Evolutionary conservation across 1,140 invertebrate species (phyloP), one percentile per base, ranked within the genome.

Genomic region (Caerostris extrusa): DNA sequence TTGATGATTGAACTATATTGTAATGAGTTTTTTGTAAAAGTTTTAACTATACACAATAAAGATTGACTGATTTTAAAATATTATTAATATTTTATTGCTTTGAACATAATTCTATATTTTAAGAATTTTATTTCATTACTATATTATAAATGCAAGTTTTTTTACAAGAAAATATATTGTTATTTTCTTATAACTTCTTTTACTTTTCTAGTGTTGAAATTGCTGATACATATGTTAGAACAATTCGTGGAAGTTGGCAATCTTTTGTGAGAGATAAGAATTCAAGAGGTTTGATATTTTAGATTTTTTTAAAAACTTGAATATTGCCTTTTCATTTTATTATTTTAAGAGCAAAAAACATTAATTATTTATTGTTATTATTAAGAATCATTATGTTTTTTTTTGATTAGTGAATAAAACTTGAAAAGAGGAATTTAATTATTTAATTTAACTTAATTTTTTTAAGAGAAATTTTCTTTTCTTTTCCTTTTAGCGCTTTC

Each of bases 221-320:
- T 95, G 98, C 98, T 3, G 96, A 97, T 93, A 96, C 98, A 58
- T 97, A 98, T 85, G 97, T 98, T 1, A 97, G 98, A 95, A 97
- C 98, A 93, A 96, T 99, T 93, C 96, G 98, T 61, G 98, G 98
- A 95, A 98, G 98, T 1, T 99, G 98, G 98, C 98, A 98, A 96
- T 98, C 98, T 96, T 96, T 99, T 83, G 97, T 98, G 56, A 96
- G 98, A 69, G 98, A 99, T 96, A 97, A 98, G 95, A 98, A 98
- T 50, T 98, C 98, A 10, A 94, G 90, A 91, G 90, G 94, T 91
- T 34, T 19, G 56, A 67, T 77, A 10, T 10, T 77, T 77, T 53
- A 4, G 58, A 57, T 85, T n/a, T 57, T 14, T 12, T 10, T 5
- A 81, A 7, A 81, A 5, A 77, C 34, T 50, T 67, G 8, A 34